Evolutionary conservation across 2,113 vertebrate species (phyloP), one percentile per base, ranked within the genome.

Genomic region (Xiphorhynchus elegans): DNA sequence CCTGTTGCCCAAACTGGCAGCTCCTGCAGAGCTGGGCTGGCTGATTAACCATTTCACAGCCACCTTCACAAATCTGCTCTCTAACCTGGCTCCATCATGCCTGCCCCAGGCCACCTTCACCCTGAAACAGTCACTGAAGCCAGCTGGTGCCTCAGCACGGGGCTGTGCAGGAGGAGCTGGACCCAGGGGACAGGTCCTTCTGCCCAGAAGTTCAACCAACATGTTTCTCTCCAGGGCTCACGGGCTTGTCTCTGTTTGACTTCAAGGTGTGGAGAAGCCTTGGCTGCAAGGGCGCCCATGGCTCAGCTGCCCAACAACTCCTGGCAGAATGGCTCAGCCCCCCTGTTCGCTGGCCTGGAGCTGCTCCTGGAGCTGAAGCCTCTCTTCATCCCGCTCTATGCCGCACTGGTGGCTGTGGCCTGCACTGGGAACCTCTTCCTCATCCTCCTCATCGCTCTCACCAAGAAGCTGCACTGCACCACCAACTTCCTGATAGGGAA

Each of bases 401-500:
- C 97, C 12, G 79, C 92, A 1, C 95, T 99, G 72, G 98, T 99
- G 63, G 94, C 97, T 1, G 97, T 99, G 70, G 98, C 98, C 0
- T 98, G 98, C 93, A 87, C 87, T 0, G 98, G 99, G 44, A 99
- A 99, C 90, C 97, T 98, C 39, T 97, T 99, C 56, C 98, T 99
- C 53, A 97, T 99, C 79, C 95, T 98, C n/a, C 98, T 99, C 91
- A 98, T 98, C 13, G 97, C 97, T n/a, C 66, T 98, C 86, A 98
- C 98, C 93, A 98, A 98, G 97, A 99, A 98, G 90, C 97, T 98
- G 85, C 98, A 98, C 97, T 98, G 97, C 97, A 98, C 99, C 59
- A 99, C 98, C 16, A 99, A 99, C 58, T 98, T 99, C 92, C 98
- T 99, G 28, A 99, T 99, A 11, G 98, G 98, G 21, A 99, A 99